Percentiles rank a stretch among this genome's conserved stretches.
These are phyloP conservation scores for Petrosia ficiformis DNA, from an alignment of 37 sponge, comb jelly and placozoan genomes.

Conservation along the genomic window DNA sequence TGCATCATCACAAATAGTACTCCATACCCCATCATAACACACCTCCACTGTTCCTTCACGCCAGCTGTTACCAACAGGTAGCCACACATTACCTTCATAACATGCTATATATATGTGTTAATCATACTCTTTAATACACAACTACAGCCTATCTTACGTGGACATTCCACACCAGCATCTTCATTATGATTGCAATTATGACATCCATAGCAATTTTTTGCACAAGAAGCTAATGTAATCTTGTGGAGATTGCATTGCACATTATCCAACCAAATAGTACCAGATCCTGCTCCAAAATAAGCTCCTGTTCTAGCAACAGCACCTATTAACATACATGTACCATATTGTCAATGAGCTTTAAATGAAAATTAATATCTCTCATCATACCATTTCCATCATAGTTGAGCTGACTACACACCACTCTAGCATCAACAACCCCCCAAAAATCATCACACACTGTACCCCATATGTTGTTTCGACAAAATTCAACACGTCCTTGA, in stretches of 20 bases:
- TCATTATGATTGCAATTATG: not conserved
- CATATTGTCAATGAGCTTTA: not conserved
- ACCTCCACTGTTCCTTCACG: not conserved
- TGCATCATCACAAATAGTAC: not conserved
- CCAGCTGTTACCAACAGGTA: not conserved
- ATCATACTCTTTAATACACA: not conserved
- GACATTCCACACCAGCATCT: not conserved
- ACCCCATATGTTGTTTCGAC: constrained; percentile 26
- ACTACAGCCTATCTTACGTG: not conserved
- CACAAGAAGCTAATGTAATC: not conserved
- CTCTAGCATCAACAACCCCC: constrained; percentile 24
- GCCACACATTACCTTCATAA: not conserved
- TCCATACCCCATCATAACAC: not conserved
- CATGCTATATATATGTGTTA: not conserved
- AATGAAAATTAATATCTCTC: not conserved
- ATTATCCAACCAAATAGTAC: not conserved
- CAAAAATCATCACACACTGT: constrained; percentile 53
- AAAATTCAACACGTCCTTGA: constrained; percentile 50
- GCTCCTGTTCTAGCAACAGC: not conserved
- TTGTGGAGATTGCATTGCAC: not conserved
- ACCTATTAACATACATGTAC: not conserved
- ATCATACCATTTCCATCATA: not conserved
- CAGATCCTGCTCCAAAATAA: not conserved
- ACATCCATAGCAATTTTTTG: not conserved
- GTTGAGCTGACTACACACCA: constrained; percentile 24